These are phyloP conservation scores for Aphelocoma californica DNA, from an alignment of 2,797 vertebrate genomes.

Conservation along the genomic window DNA sequence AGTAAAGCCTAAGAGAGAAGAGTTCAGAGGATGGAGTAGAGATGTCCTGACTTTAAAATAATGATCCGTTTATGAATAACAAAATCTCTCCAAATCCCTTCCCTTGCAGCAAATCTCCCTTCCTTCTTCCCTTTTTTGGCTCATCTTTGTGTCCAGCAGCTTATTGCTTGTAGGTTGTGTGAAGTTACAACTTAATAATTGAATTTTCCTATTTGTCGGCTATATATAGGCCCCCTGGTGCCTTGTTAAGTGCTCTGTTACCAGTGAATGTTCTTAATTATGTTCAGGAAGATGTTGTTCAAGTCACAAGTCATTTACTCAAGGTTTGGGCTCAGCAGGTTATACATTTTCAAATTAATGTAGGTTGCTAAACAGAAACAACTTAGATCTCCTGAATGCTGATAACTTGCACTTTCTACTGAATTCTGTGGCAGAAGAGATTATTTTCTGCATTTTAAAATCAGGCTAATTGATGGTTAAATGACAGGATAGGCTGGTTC, in stretches of 20 bases:
- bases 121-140: background rate
- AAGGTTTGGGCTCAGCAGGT: slow-evolving; percentile 53
- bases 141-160: background rate
- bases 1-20: background rate
- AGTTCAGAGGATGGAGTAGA: background rate
- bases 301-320: slow-evolving; percentile 47
- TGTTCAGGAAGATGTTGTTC: slow-evolving; percentile 2
- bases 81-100: background rate
- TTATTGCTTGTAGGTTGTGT: background rate
- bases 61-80: background rate
- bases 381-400: background rate
- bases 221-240: slow-evolving; percentile 6
- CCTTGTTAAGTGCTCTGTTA: slow-evolving; percentile 45
- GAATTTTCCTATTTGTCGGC: background rate
- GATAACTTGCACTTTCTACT: background rate
- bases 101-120: background rate
- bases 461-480: background rate
- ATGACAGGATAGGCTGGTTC: background rate
- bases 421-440: background rate
- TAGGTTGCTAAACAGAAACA: slow-evolving; percentile 17
- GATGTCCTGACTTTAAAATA: background rate
- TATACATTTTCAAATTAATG: slow-evolving; percentile 52
- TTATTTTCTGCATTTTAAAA: background rate
- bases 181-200: slow-evolving; percentile 29
- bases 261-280: slow-evolving; percentile 32